Conservation (phyloP, 2,797 vertebrate genomes). For the Hephaestus fuliginosus region DNA sequence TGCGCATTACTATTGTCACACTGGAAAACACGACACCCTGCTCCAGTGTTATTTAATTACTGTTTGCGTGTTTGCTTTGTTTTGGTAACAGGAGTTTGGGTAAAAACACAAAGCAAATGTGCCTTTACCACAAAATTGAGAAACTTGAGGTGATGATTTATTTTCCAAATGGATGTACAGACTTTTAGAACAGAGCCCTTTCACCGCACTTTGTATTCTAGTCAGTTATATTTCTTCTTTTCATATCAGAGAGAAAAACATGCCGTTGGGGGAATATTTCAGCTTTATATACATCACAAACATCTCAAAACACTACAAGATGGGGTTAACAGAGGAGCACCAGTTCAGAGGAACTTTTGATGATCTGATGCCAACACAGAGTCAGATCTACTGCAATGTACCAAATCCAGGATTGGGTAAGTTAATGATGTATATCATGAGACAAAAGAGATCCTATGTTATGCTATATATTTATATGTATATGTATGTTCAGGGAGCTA, state of each 20-base stretch:
- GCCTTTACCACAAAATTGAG: conserved; percentile 27
- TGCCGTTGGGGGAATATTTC: conserved; percentile 38
- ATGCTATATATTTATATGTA: background rate
- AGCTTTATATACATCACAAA: conserved; percentile 43
- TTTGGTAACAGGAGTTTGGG: conserved; percentile 35
- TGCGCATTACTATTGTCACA: conserved; percentile 63
- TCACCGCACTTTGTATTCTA: conserved; percentile 31
- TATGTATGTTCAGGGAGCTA: background rate
- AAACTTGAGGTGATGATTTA: conserved; percentile 18
- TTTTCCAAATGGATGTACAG: conserved; percentile 25
- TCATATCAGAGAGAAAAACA: conserved; percentile 26
- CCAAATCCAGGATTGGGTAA: background rate
- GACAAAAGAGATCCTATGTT: background rate
- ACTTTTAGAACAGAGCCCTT: conserved; percentile 15
- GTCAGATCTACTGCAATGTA: conserved; percentile 17
- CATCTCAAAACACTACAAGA: conserved; percentile 37
- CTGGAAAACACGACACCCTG: conserved; percentile 71
- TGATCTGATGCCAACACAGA: conserved; percentile 25
- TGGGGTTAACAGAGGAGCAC: conserved; percentile 32
- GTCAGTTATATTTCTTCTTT: conserved; percentile 27
- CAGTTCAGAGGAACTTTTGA: conserved; percentile 38
- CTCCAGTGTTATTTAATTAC: conserved; percentile 53
- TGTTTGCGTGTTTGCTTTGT: conserved; percentile 11
- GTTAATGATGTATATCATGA: conserved; percentile 1
- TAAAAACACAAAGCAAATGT: conserved; percentile 27